Evolutionary conservation across 2,888 invertebrate species (phyloP).

Genomic region (Pseudococcus viburni): DNA sequence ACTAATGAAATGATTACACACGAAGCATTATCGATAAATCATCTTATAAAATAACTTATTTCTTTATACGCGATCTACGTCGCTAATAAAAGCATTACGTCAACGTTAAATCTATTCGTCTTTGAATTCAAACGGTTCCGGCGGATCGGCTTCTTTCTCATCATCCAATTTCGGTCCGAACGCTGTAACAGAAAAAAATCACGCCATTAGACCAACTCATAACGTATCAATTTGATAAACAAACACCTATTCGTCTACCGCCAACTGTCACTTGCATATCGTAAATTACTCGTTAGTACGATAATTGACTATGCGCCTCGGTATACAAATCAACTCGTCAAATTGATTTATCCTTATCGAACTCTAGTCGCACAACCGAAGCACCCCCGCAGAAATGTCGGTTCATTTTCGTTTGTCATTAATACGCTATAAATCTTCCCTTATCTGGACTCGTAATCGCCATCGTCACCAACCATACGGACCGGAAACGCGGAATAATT

Average conservation of each 20-base stretch:
- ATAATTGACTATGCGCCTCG: background rate
- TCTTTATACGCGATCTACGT: background rate
- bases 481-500: background rate
- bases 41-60: background rate
- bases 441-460: background rate
- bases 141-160: slow-evolving; percentile 96
- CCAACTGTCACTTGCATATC: slow-evolving; percentile 1
- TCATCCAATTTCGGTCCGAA: slow-evolving; percentile 93
- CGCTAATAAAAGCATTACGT: background rate
- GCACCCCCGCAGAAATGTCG: background rate
- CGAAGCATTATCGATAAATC: background rate
- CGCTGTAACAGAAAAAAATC: slow-evolving; percentile 73
- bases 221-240: background rate
- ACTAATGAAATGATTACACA: background rate
- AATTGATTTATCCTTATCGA: slow-evolving; percentile 36
- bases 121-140: slow-evolving; percentile 96
- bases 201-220: background rate
- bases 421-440: slow-evolving; percentile 23
- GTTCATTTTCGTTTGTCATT: background rate
- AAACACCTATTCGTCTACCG: slow-evolving; percentile 18
- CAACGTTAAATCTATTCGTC: slow-evolving; percentile 73
- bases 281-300: background rate
- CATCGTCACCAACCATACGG: background rate
- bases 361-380: background rate
- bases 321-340: slow-evolving; percentile 29